These are phyloP conservation scores for Chiloscyllium plagiosum DNA, from an alignment of 2,113 vertebrate genomes.

Conservation along the genomic window DNA sequence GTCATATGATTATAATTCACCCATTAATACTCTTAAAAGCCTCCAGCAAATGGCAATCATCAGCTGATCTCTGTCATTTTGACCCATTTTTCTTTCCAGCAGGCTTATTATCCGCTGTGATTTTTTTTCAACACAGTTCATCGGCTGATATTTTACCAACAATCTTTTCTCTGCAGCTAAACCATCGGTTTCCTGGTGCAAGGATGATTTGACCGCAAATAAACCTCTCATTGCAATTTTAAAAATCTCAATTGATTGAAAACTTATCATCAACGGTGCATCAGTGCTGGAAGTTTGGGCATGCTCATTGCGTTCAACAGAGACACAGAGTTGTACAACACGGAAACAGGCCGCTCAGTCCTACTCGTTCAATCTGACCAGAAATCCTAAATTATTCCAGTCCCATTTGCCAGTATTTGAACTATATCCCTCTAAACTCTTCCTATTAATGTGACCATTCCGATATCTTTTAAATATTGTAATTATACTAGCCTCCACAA, in stretches of 20 bases:
- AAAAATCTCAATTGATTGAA: background rate
- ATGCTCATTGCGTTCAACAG: background rate
- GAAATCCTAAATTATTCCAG: too few species aligned
- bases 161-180: background rate
- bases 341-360: too few species aligned
- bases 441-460: too few species aligned
- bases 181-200: background rate
- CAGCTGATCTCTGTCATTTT: conserved; percentile 25
- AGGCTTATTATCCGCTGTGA: background rate
- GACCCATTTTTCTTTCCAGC: conserved; percentile 21
- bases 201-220: background rate
- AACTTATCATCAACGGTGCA: background rate
- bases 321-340: too few species aligned
- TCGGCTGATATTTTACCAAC: background rate
- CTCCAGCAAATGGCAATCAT: conserved; percentile 33
- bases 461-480: too few species aligned
- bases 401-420: too few species aligned
- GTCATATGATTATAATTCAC: conserved; percentile 28
- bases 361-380: too few species aligned
- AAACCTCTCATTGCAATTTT: background rate
- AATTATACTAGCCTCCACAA: too few species aligned
- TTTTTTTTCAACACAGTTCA: conserved; percentile 12
- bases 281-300: background rate
- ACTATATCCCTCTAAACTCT: too few species aligned
- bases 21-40: conserved; percentile 33